Evolutionary conservation across 2,113 vertebrate species (phyloP).

Genomic region (Butorides virescens): DNA sequence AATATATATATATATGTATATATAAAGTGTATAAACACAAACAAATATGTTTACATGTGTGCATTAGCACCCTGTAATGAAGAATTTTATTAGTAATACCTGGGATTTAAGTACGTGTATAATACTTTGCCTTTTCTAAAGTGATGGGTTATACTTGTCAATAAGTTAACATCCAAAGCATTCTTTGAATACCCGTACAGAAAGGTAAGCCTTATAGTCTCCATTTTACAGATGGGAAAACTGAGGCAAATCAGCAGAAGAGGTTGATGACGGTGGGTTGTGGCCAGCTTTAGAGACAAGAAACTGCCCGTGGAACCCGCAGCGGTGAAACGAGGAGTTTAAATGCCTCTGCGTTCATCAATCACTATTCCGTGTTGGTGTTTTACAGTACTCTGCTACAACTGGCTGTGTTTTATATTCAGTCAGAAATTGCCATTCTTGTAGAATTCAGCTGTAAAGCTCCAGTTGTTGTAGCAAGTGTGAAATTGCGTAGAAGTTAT

Average conservation of each 20-base stretch:
- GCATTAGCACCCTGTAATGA: background rate
- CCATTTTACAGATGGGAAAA: background rate
- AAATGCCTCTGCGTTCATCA: background rate
- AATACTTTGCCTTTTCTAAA: background rate
- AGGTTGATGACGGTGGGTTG: background rate
- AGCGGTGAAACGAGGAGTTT: background rate
- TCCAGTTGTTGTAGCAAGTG: background rate
- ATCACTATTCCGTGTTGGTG: background rate
- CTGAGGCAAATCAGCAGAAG: background rate
- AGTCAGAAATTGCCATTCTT: background rate
- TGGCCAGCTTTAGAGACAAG: background rate
- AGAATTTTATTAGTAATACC: background rate
- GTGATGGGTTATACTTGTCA: accelerated
- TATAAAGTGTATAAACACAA: background rate
- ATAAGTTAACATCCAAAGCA: background rate
- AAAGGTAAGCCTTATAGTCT: background rate
- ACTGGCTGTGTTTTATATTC: background rate
- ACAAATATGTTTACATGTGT: background rate
- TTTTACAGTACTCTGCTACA: background rate
- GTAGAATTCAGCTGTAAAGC: background rate
- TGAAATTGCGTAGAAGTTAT: background rate
- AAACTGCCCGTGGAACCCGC: background rate
- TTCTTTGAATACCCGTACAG: background rate
- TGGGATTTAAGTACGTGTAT: background rate
- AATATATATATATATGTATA: background rate